phyloP scores from a whole-genome alignment of 1,140 invertebrate genomes.

The Zaprionus ghesquierei region DNA sequence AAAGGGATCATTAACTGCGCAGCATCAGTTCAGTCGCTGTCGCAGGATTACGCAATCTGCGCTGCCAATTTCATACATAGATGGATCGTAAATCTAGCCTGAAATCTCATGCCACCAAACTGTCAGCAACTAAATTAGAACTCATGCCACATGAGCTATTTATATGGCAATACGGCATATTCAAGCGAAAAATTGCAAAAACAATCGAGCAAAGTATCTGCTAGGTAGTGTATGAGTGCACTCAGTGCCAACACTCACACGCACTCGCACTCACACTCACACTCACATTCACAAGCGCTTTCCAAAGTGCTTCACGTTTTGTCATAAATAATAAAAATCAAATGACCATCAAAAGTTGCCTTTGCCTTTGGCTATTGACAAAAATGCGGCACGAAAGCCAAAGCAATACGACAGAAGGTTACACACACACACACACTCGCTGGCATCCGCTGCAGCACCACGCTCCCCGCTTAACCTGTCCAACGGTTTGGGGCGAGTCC shows the following conservation, averaged over 20 bases:
- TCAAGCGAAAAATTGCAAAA: conserved; percentile 55
- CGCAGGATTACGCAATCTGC: conserved; percentile 46
- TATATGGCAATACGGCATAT: conserved; percentile 61
- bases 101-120: conserved; percentile 62
- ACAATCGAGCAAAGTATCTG: conserved; percentile 56
- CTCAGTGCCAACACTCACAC: conserved; percentile 21
- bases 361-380: conserved; percentile 58
- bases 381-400: conserved; percentile 47
- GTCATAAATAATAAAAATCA: conserved; percentile 80
- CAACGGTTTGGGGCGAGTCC: conserved; percentile 40
- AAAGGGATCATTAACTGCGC: conserved; percentile 18
- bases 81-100: conserved; percentile 64
- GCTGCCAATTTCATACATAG: conserved; percentile 55
- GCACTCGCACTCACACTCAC: not conserved
- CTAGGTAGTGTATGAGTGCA: conserved; percentile 33
- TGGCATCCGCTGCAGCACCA: no score
- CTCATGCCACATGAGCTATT: conserved; percentile 67
- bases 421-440: conserved; percentile 31
- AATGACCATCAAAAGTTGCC: conserved; percentile 68
- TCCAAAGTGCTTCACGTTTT: conserved; percentile 71
- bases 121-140: conserved; percentile 74
- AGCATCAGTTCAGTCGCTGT: not conserved
- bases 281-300: conserved; percentile 3
- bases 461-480: conserved; percentile 35
- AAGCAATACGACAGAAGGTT: conserved; percentile 60